Base-by-base conservation (phyloP, 2,113 vertebrate species). In the Stomatorhinus ivindoensis region DNA sequence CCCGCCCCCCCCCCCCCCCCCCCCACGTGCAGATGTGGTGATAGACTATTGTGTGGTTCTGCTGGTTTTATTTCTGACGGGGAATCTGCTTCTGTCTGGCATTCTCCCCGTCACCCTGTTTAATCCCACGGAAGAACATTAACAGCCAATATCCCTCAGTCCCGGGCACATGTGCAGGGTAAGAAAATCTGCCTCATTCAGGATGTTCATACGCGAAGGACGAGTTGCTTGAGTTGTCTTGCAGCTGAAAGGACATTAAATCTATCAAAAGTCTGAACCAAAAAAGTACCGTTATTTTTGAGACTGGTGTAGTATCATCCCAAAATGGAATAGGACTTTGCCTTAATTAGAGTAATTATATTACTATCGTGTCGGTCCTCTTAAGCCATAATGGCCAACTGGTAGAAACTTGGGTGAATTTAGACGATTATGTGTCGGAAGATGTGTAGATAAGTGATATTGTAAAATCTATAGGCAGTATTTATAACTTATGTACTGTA, bases 371-470 rank as follows among this genome's bases (percentile, higher is more conserved):
- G 90, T 65, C 9, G 46, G 48, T 27, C 76, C 87, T 91, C 92
- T 92, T 93, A 94, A 95, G 95, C 94, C 95, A 94, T 94, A 94
- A 92, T 92, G 94, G 95, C 94, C 93, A 90, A 87, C 93, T 88
- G 69, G 89, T 92, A 69, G 89, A 90, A 61, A 39, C 19, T 42
- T 58, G 48, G 88, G 88, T 51, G 69, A 87, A 24, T 87, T 65
- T 90, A 87, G 90, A 87, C 90, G 83, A 92, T 89, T 90, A 91
- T 61, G 48, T 58, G 42, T 39, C 58, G 86, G 80, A 69, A 82
- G 69, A 1, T 6, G 39, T 58, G 51, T 27, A 88, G 89, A 91
- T 69, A 86, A 65, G 53, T 91, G 89, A 88, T 90, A 55, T 47
- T 51, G 24, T 55, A 48, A 46, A 86, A n/a, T 86, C 21, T 89